Evolutionary conservation across 2,797 vertebrate genomes (phyloP), one percentile per base, ranked within the genome.

Genomic region (Mycteria americana): DNA sequence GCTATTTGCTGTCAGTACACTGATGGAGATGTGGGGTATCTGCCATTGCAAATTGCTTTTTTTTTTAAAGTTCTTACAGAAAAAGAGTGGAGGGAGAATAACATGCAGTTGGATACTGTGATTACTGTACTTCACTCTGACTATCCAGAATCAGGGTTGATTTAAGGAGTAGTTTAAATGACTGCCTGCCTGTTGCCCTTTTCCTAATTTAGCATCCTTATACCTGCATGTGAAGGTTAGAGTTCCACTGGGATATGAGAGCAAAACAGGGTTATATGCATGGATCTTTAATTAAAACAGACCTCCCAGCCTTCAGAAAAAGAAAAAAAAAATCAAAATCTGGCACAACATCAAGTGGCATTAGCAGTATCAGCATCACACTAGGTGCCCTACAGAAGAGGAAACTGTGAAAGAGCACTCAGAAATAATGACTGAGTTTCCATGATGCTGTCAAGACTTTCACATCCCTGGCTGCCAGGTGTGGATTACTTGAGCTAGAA

Each of bases 401-500:
- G 91, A 76, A 81, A 12, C 67, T 73, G 75, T 62, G 60, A 93
- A 72, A 68, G 85, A 59, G 41, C 72, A 56, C 93, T 93, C 85
- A 60, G 57, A 91, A 96, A 72, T 39, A 43, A 91, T 96, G 92
- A 93, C 93, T 92, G 92, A 93, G 80, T 95, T 96, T 96, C 93
- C 89, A 83, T 89, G 93, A 96, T 88, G 72, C 81, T 92, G 92
- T 96, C 96, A 95, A 83, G 88, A 89, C 65, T 89, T 93, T 88
- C 82, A 69, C 89, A 81, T 95, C 84, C 60, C 80, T 46, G 59
- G 33, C 89, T 51, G 27, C 95, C 95, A 90, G 94, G 92, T 96
- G 91, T 69, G 73, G 93, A 93, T 95, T 95, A 85, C 90, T 94
- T 95, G 94, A 97, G 56, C 74, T 96, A 76, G 69, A 89, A 96